phyloP scores from a whole-genome alignment of 2,888 invertebrate species.

The Drosophila sordidula region DNA sequence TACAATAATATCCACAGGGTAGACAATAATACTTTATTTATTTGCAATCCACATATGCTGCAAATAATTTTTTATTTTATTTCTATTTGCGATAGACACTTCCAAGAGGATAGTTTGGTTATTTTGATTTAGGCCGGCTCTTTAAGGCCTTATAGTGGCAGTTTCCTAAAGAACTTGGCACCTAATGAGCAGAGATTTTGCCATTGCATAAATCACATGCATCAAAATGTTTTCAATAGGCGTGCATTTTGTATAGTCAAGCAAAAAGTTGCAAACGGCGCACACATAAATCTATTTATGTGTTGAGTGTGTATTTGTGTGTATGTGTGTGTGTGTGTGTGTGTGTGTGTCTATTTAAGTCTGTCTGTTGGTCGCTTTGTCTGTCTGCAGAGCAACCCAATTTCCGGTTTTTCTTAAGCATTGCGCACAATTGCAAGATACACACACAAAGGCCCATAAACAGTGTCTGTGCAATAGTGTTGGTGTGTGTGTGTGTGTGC shows the following conservation, averaged over 20 bases:
- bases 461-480: constrained; percentile 21
- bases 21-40: too few relatives aligned
- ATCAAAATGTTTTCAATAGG: constrained; percentile 76
- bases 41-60: too few relatives aligned
- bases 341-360: constrained; percentile 48
- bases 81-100: background rate
- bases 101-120: background rate
- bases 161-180: constrained; percentile 47
- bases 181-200: constrained; percentile 73
- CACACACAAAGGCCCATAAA: constrained; percentile 50
- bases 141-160: constrained; percentile 55
- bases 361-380: constrained; percentile 55
- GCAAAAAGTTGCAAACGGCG: constrained; percentile 62
- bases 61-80: background rate
- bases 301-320: constrained; percentile 28
- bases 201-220: constrained; percentile 74
- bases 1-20: too few relatives aligned
- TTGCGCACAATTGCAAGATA: constrained; percentile 68
- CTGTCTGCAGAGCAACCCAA: constrained; percentile 75
- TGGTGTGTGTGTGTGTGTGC: constrained; percentile 8
- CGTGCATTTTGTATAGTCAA: constrained; percentile 40
- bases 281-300: constrained; percentile 67
- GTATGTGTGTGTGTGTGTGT: constrained; percentile 27
- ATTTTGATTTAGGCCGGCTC: constrained; percentile 10
- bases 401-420: constrained; percentile 82